Percentiles rank a stretch among this genome's conserved stretches.
These are phyloP conservation scores for Mohoua ochrocephala DNA, from an alignment of 2,113 vertebrate genomes.

Conservation along the genomic window DNA sequence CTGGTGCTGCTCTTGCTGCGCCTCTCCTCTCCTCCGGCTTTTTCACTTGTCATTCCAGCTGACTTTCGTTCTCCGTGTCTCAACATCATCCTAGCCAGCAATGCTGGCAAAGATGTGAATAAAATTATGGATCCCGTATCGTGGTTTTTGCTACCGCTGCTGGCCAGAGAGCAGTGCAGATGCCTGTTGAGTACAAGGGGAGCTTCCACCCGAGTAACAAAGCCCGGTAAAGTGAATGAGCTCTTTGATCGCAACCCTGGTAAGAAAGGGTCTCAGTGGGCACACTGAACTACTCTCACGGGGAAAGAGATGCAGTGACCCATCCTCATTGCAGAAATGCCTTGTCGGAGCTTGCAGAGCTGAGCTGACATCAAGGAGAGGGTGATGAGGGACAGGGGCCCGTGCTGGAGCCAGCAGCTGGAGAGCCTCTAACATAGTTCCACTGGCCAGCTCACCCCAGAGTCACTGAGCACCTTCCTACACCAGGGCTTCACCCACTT, in stretches of 20 bases:
- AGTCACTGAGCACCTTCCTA: not conserved
- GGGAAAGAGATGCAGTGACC: constrained; percentile 1
- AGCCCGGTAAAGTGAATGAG: not conserved
- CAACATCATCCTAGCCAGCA: not conserved
- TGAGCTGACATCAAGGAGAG: not conserved
- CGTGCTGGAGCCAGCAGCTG: not conserved
- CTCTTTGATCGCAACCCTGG: not conserved
- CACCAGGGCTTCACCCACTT: not conserved
- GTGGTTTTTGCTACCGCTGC: not conserved
- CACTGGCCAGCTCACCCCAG: not conserved
- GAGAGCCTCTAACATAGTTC: not conserved
- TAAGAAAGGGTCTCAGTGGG: not conserved
- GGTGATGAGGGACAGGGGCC: not conserved
- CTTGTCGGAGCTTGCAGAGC: not conserved
- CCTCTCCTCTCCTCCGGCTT: not conserved
- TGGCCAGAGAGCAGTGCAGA: not conserved
- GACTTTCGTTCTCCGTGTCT: not conserved
- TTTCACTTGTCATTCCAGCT: not conserved
- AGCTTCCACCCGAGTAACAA: not conserved
- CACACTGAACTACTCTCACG: not conserved
- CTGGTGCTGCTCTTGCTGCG: not conserved
- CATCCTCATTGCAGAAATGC: not conserved
- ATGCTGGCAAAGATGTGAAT: not conserved
- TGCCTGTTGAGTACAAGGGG: not conserved
- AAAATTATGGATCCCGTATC: not conserved